phyloP scores from a whole-genome alignment of 2,797 vertebrate genomes.

The Rhynchonycteris naso region DNA sequence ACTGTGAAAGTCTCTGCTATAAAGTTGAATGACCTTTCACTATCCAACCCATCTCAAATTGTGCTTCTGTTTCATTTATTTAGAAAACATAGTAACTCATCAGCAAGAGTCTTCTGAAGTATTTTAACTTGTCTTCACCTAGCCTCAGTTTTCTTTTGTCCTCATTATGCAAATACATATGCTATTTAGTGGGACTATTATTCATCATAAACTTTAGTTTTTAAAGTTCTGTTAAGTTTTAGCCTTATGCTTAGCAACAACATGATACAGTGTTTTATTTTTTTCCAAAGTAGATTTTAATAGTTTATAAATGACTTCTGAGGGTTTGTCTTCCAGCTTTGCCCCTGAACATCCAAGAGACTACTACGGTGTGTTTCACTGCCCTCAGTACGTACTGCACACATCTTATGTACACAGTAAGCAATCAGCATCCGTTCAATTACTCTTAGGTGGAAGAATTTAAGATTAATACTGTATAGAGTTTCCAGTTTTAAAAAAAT shows the following conservation, averaged over 20 bases:
- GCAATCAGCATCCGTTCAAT: neutral
- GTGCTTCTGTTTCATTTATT: neutral
- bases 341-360: neutral
- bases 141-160: neutral
- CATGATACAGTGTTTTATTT: neutral
- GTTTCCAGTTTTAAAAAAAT: neutral
- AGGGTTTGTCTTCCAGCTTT: neutral
- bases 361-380: neutral
- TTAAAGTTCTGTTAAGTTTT: neutral
- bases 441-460: neutral
- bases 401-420: neutral
- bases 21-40: neutral
- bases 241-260: neutral
- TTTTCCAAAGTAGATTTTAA: neutral
- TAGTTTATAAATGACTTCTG: neutral
- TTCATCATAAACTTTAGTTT: neutral
- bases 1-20: neutral
- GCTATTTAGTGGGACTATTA: neutral
- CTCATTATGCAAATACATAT: neutral
- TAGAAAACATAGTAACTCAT: neutral
- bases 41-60: neutral
- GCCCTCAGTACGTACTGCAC: neutral
- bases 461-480: neutral
- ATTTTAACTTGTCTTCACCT: neutral
- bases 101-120: neutral